These are phyloP conservation scores for Tridacna gigas DNA, from an alignment of 2,888 invertebrate species.

Conservation along the genomic window DNA sequence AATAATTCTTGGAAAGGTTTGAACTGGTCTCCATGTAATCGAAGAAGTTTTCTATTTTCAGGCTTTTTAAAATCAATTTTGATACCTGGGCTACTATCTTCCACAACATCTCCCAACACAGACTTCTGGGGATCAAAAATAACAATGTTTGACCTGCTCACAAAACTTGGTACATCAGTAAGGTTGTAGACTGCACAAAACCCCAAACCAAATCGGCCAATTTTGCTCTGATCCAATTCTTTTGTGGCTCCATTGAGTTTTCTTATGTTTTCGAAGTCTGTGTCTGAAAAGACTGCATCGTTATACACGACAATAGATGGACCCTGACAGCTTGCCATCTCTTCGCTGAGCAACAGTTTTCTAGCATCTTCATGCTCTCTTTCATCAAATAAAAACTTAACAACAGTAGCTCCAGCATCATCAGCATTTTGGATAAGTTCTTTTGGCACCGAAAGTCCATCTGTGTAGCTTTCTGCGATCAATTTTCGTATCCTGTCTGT, in stretches of 20 bases:
- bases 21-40: slow-evolving; percentile 72
- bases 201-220: slow-evolving; percentile 83
- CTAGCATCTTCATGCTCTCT: slow-evolving; percentile 72
- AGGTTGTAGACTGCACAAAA: slow-evolving; percentile 83
- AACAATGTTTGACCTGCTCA: slow-evolving; percentile 79
- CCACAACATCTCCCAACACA: slow-evolving; percentile 68
- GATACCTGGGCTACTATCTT: slow-evolving; percentile 35
- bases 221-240: slow-evolving; percentile 74
- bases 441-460: slow-evolving; percentile 81
- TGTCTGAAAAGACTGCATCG: slow-evolving; percentile 78
- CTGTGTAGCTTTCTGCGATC: slow-evolving; percentile 75
- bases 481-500: slow-evolving; percentile 73
- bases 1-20: slow-evolving; percentile 75
- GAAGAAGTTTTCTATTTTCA: slow-evolving; percentile 47
- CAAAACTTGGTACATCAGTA: slow-evolving; percentile 82
- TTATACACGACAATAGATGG: slow-evolving; percentile 83
- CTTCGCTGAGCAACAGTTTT: slow-evolving; percentile 73
- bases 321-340: slow-evolving; percentile 81
- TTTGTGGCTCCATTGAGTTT: slow-evolving; percentile 82
- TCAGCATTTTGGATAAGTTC: slow-evolving; percentile 82
- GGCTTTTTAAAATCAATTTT: slow-evolving; percentile 31
- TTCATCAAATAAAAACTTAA: slow-evolving; percentile 79
- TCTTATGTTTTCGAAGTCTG: slow-evolving; percentile 81
- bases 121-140: slow-evolving; percentile 83
- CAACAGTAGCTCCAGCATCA: slow-evolving; percentile 77